Base-by-base conservation (phyloP, 2,888 invertebrate genomes). In the Plebejus melissa region DNA sequence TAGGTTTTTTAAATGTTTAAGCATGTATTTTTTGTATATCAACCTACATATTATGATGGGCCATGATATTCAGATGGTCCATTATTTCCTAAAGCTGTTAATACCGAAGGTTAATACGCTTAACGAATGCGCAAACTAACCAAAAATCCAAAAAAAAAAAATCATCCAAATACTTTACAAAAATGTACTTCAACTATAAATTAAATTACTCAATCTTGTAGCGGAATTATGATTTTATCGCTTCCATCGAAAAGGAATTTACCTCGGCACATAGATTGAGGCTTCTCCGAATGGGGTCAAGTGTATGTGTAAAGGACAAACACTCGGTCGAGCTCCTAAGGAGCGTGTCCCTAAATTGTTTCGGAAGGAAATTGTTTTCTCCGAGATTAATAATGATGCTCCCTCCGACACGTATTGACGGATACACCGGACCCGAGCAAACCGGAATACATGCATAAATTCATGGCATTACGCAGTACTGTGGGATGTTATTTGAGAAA, bases 251-350 rank as follows among this genome's bases (percentile, higher is more conserved):
- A 71, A 72, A 72, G 72, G 54, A 72, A 72, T 72, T 54, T 50
- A 72, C 72, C 72, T 72, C 54, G 32, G 72, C 50, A 72, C 72
- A 72, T 50, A 72, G 72, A 70, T 70, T 70, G 70, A 72, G 28
- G 72, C 74, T 76, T 76, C 70, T 46, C 38, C 57, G 69, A 74
- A 79, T 74, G 76, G 77, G 79, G 80, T 79, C 78, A 79, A 80
- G 80, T 79, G 76, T 80, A 78, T 80, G 78, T 77, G 77, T 76
- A 77, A 76, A 75, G 77, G 77, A 77, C 77, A 80, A 78, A 78
- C 75, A 81, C 79, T 77, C 76, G 72, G 65, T 75, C 70, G 46
- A 22, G 77, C 76, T 75, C 74, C 77, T 74, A 74, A 74, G 76
- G 74, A 71, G 77, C 77, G 74, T 75, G 77, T 77, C 77, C 77